A percentile compares a stretch with the other conserved stretches of the same genome.
Evolutionary conservation across 1,140 invertebrate species (phyloP).

Genomic region (Psilanteris sp.): DNA sequence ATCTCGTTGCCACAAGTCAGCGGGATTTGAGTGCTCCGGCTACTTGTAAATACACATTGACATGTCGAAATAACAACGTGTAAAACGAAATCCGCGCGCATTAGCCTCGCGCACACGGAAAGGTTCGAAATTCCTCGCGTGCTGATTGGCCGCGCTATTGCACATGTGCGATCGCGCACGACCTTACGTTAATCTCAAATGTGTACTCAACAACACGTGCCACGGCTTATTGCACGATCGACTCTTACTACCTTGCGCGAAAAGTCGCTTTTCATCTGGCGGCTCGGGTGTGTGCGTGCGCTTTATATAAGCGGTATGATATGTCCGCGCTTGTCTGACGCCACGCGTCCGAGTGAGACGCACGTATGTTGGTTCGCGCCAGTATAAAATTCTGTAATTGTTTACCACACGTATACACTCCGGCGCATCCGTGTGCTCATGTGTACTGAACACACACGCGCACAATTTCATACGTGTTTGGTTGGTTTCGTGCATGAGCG

Average conservation of each 20-base stretch:
- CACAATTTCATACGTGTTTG: too few relatives aligned
- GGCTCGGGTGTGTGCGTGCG: not conserved
- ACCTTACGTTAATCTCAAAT: constrained; percentile 66
- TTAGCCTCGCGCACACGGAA: constrained; percentile 54
- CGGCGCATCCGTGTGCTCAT: too few relatives aligned
- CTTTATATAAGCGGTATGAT: too few relatives aligned
- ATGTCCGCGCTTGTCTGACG: too few relatives aligned
- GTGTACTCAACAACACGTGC: constrained; percentile 71
- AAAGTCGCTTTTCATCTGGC: constrained; percentile 11
- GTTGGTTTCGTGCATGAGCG: not conserved
- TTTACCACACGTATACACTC: too few relatives aligned
- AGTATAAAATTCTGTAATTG: too few relatives aligned
- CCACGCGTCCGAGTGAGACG: too few relatives aligned
- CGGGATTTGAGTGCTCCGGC: constrained; percentile 41
- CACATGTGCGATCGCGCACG: constrained; percentile 57
- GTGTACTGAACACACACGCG: not conserved
- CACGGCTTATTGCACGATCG: constrained; percentile 69
- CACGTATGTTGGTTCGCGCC: too few relatives aligned
- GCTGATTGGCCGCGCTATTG: constrained; percentile 52
- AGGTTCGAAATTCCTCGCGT: constrained; percentile 59
- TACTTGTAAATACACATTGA: constrained; percentile 64
- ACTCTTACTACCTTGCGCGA: constrained; percentile 59
- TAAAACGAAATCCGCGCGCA: constrained; percentile 54
- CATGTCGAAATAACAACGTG: constrained; percentile 63
- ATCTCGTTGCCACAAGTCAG: constrained; percentile 47